Evolutionary conservation across 2,888 invertebrate genomes (phyloP).

Genomic region (Ernsta delagoae): DNA sequence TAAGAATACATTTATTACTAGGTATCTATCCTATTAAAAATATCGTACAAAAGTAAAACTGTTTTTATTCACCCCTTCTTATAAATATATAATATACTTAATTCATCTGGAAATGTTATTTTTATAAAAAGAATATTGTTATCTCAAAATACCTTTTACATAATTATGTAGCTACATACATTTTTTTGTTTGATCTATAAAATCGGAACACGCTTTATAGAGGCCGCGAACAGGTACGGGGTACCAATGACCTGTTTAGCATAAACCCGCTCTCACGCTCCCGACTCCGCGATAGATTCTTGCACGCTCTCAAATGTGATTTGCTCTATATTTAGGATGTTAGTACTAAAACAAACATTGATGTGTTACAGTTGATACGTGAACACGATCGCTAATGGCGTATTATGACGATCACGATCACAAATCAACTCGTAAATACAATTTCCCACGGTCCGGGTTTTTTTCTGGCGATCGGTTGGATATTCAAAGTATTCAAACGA

Average conservation of each 20-base stretch:
- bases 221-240: constrained; percentile 69
- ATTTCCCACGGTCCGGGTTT: constrained; percentile 63
- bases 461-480: constrained; percentile 48
- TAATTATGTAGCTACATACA: too few relatives aligned
- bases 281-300: too few relatives aligned
- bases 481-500: constrained; percentile 38
- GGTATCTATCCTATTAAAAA: too few relatives aligned
- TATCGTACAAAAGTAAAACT: too few relatives aligned
- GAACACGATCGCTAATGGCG: constrained; percentile 53
- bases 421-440: constrained; percentile 50
- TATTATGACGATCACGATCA: constrained; percentile 44
- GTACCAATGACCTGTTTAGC: constrained; percentile 83
- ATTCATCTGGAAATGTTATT: too few relatives aligned
- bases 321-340: constrained; percentile 50
- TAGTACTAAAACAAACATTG: constrained; percentile 77
- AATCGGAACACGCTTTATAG: constrained; percentile 59
- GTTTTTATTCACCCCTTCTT: too few relatives aligned
- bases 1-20: too few relatives aligned
- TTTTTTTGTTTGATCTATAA: not conserved
- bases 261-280: constrained; percentile 51
- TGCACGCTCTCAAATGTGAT: too few relatives aligned
- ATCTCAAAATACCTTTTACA: too few relatives aligned
- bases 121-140: too few relatives aligned
- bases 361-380: constrained; percentile 70
- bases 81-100: too few relatives aligned